Percentiles rank a stretch among this genome's conserved stretches.
Evolutionary conservation across 2,888 invertebrate genomes (phyloP).

Genomic region (Timema podura): DNA sequence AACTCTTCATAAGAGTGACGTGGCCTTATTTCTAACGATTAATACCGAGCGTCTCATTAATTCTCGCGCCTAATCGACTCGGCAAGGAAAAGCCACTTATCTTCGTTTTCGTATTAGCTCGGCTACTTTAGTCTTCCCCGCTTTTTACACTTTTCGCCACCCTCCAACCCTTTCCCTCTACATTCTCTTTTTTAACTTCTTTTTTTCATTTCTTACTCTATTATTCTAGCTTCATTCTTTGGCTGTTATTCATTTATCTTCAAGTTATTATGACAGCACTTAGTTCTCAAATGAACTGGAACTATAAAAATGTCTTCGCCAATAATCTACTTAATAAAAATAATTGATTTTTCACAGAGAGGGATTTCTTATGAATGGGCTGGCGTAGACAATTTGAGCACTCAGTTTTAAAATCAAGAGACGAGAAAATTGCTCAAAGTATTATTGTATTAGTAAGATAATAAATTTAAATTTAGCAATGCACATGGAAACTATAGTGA

Average conservation of each 20-base stretch:
- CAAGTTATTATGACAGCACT: constrained; percentile 9
- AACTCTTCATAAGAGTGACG: constrained; percentile 17
- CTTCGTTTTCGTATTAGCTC: not conserved
- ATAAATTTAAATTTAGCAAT: too few relatives aligned
- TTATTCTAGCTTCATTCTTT: not conserved
- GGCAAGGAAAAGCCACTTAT: constrained; percentile 22
- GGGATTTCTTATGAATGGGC: too few relatives aligned
- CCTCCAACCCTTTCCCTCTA: not conserved
- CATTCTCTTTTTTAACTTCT: not conserved
- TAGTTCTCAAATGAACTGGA: constrained; percentile 19
- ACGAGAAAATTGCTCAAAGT: too few relatives aligned
- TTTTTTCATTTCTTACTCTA: not conserved
- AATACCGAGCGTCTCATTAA: constrained; percentile 17
- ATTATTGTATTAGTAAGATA: too few relatives aligned
- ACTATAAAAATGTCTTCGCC: not conserved
- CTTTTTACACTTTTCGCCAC: too few relatives aligned
- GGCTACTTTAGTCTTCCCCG: too few relatives aligned
- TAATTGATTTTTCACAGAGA: too few relatives aligned
- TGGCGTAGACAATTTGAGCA: too few relatives aligned
- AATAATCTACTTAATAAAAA: too few relatives aligned
- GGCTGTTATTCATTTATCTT: constrained; percentile 14
- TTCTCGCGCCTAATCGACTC: constrained; percentile 22
- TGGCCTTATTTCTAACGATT: constrained; percentile 13
- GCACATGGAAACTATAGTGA: too few relatives aligned
- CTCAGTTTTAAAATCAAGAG: too few relatives aligned